Base-by-base conservation (phyloP, 2,888 invertebrate genomes). In the Harpalus rubripes region DNA sequence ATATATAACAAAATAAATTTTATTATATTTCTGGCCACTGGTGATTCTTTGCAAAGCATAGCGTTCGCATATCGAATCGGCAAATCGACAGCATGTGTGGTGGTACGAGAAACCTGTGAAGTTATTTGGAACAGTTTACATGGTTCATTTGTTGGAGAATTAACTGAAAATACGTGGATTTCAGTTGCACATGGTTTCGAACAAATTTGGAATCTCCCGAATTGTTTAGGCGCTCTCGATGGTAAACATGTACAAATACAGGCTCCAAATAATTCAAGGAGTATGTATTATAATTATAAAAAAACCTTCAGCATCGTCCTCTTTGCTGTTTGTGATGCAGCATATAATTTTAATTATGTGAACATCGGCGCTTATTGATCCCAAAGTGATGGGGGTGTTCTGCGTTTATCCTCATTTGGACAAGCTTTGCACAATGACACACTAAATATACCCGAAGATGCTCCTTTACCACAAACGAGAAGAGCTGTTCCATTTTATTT, bases 321-420 rank as follows among this genome's bases (percentile, higher is more conserved):
- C 3, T 16, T 58, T 15, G 58, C 58, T n/a, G 58, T 58, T 6
- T 58, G 58, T 58, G 58, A 58, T 16, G 58, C 58, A 10, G n/a
- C 7, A 6, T 58, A 58, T n/a, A 58, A 58, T 7, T 68, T 68
- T 76, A 76, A 87, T 59, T 86, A 85, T 76, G 86, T 86, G 58
- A 86, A 87, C 83, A 86, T 87, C 44, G 88, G 88, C 26, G 84
- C 86, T 52, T 87, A 87, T 84, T 88, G 87, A 10, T 86, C 86
- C 65, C 86, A 86, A 83, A 86, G 86, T 81, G 88, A 88, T 84
- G 86, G 87, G 58, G 85, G 86, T 16, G 65, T 87, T 39, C 86
- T 87, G 39, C 26, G 84, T 79, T 63, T 59, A 15, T 85, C 61
- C 59, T 15, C 65, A 56, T 74, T 87, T 16, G 87, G 85, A 81